Base-by-base conservation (phyloP, 1,140 invertebrate species). In the Drosophila kanapiae region DNA sequence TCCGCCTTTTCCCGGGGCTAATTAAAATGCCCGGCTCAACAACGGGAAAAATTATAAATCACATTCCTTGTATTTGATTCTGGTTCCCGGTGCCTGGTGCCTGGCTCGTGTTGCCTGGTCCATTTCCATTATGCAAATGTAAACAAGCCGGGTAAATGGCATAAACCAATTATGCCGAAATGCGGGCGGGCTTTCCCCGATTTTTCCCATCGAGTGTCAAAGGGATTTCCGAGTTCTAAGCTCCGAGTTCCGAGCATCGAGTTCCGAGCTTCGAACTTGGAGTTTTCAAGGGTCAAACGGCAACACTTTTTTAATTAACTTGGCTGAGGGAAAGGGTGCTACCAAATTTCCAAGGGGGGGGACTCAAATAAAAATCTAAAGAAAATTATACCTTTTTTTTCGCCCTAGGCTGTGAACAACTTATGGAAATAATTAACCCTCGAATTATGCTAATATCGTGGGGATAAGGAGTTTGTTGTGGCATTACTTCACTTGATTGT, bases 241-340 rank as follows among this genome's bases (percentile, higher is more conserved):
- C 13, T 60, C 6, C 8, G 6, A 60, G 40, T 18, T 60, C 8
- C 27, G 33, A 23, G 23, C 23, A 23, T 23, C 23, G 23, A 56
- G 23, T 13, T 62, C 7, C 10, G 2, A n/a, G 57, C 18, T 49
- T 0, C 45, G 3, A 61, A 18, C 4, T 38, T 23, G 10, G 1
- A 5, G 45, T n/a, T 70, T 43, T 27, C 48, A 35, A 68, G 67
- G 67, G 64, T 77, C 63, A 77, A 78, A 77, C n/a, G 74, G 75
- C 56, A 77, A 77, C 75, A 77, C 75, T 77, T 77, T 76, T 77
- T 77, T 77, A 77, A 77, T 77, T 77, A 77, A 77, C 75, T 75
- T 75, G 70, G 40, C 29, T 38, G 3, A 27, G 56, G 16, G 10
- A 35, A 31, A 27, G 38, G n/a, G 18, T 13, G 71, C 33, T 18